Evolutionary conservation across 2,113 vertebrate species (phyloP).

Genomic region (Empidonax traillii): DNA sequence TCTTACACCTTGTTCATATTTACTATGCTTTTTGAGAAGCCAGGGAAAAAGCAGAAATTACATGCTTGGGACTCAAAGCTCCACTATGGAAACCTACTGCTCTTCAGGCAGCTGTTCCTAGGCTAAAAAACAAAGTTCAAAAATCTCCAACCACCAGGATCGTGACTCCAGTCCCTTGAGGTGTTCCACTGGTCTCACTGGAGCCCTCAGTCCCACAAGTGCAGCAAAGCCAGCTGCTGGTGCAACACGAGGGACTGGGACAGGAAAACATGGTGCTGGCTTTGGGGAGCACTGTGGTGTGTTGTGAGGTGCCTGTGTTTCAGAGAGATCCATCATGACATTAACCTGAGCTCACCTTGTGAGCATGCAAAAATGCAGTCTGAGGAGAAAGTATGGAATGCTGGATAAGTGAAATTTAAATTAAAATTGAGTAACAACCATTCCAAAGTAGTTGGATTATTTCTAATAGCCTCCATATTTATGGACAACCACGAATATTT

Average conservation of each 20-base stretch:
- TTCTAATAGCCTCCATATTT: not conserved
- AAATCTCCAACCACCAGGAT: not conserved
- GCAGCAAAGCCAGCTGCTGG: not conserved
- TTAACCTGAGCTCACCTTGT: not conserved
- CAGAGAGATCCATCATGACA: not conserved
- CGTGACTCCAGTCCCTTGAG: rapidly evolving
- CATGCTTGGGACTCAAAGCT: not conserved
- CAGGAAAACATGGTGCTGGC: not conserved
- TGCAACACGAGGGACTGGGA: rapidly evolving
- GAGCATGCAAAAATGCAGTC: not conserved
- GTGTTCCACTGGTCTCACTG: rapidly evolving
- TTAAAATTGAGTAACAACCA: not conserved
- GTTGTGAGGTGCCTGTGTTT: not conserved
- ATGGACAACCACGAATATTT: not conserved
- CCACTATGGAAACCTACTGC: not conserved
- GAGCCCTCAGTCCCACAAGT: rapidly evolving
- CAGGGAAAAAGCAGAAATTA: not conserved
- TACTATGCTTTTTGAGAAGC: not conserved
- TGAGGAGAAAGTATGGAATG: not conserved
- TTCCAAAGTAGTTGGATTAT: not conserved
- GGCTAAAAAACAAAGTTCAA: not conserved
- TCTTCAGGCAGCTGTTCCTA: not conserved
- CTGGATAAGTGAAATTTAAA: not conserved
- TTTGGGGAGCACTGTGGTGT: not conserved
- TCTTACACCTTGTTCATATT: not conserved